Evolutionary conservation across 2,113 vertebrate species (phyloP).

Genomic region (Lamprotornis superbus): DNA sequence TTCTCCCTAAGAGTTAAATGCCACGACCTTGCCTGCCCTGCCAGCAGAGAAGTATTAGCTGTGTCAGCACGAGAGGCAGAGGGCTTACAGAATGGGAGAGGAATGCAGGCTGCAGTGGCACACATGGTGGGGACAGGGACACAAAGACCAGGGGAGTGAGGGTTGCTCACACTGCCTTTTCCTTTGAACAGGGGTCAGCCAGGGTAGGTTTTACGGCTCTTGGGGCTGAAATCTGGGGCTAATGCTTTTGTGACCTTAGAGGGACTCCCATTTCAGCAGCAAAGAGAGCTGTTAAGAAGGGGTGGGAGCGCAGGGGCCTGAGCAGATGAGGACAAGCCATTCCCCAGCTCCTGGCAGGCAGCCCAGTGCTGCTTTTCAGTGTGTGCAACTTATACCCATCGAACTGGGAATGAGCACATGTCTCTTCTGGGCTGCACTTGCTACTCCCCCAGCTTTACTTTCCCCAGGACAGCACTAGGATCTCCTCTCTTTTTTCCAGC

Average conservation of each 20-base stretch:
- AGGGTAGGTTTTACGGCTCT: neutral
- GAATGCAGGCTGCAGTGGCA: conserved; percentile 53
- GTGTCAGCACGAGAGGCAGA: neutral
- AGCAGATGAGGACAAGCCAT: neutral
- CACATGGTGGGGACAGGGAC: neutral
- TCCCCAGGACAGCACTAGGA: neutral
- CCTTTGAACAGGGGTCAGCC: neutral
- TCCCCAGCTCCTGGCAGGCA: neutral
- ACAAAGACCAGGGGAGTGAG: accelerated
- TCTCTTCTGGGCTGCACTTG: neutral
- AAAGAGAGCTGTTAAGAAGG: neutral
- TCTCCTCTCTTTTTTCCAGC: neutral
- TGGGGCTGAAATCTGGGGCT: neutral
- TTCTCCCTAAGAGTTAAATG: neutral
- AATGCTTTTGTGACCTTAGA: neutral
- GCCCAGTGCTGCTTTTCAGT: neutral
- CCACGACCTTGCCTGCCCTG: neutral
- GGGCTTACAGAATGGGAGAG: neutral
- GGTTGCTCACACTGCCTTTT: neutral
- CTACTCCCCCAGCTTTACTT: neutral
- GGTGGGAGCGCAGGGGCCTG: neutral
- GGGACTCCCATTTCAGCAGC: neutral
- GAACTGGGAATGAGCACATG: accelerated
- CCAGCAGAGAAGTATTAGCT: conserved; percentile 36
- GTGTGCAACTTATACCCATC: neutral